Percentiles rank a stretch among this genome's conserved stretches.
phyloP scores from a whole-genome alignment of 2,888 invertebrate genomes.

The Anaspis maculata region DNA sequence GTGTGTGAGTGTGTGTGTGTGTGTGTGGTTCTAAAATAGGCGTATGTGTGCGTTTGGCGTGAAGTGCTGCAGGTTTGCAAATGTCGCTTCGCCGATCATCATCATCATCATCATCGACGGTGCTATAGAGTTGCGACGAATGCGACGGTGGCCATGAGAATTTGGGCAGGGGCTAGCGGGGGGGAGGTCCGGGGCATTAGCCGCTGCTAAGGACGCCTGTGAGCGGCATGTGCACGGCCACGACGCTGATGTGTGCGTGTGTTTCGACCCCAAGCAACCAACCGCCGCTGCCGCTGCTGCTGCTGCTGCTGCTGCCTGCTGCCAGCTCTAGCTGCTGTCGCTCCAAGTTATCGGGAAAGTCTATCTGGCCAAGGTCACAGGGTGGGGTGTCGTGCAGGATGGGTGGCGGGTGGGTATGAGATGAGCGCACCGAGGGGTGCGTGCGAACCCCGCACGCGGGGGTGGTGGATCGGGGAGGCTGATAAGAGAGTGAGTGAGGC shows the following conservation, averaged over 20 bases:
- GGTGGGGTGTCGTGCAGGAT: conserved; percentile 9
- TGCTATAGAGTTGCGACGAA: no score
- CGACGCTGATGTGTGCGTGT: conserved; percentile 39
- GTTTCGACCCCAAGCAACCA: conserved; percentile 12
- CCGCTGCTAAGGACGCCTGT: conserved; percentile 50
- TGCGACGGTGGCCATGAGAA: conserved; percentile 10
- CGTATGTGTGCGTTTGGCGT: conserved; percentile 4
- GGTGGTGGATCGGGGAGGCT: no score
- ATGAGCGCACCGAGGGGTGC: no score
- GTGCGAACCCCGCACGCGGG: no score
- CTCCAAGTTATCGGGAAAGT: conserved; percentile 12
- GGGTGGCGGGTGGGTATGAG: no score
- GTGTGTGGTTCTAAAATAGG: conserved; percentile 1
- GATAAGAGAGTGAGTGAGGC: no score
- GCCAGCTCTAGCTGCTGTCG: no score
- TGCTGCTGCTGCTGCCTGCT: conserved; percentile 12
- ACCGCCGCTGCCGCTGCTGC: no score
- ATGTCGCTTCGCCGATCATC: conserved; percentile 5
- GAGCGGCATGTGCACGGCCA: conserved; percentile 37
- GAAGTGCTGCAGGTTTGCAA: conserved; percentile 14
- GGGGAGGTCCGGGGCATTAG: conserved; percentile 55
- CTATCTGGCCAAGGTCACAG: conserved; percentile 18
- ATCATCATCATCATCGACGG: no score
- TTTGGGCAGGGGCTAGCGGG: conserved; percentile 27
- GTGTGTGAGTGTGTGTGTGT: no score